Conservation (phyloP, 2,888 invertebrate genomes). For the Koerneria pararmatus region DNA sequence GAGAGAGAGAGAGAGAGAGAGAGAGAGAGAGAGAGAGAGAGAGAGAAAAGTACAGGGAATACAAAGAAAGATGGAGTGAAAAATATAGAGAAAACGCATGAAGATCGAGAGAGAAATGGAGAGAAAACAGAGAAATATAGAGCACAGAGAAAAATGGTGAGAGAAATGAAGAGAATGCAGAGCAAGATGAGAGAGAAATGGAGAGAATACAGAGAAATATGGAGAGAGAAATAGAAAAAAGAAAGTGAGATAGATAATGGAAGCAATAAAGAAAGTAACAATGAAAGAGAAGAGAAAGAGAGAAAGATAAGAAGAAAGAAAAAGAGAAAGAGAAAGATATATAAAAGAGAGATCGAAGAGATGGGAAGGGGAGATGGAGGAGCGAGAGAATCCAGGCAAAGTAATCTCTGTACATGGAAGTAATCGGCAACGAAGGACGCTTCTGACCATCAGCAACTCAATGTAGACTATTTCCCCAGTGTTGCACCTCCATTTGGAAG, state of each 20-base stretch:
- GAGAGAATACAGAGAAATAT: not conserved
- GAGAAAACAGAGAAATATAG: not conserved
- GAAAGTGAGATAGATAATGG: conserved; percentile 10
- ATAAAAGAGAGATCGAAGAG: not conserved
- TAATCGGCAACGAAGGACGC: too few species aligned
- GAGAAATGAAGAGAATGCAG: not conserved
- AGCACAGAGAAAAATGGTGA: not conserved
- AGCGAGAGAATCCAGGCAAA: not conserved
- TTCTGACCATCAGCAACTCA: too few species aligned
- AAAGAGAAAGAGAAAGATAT: not conserved
- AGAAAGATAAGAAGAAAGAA: not conserved
- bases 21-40: conserved; percentile 10
- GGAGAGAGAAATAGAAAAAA: not conserved
- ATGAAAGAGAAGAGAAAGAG: not conserved
- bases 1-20: conserved; percentile 7
- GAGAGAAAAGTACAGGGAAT: not conserved
- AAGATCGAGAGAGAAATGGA: conserved; percentile 4
- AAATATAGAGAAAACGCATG: not conserved
- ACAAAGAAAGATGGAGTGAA: conserved; percentile 6
- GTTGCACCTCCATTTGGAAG: too few species aligned
- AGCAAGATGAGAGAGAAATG: not conserved
- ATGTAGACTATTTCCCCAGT: too few species aligned
- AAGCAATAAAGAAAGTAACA: not conserved
- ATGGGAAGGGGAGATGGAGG: not conserved
- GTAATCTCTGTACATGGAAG: too few species aligned